A percentile compares a stretch with the other conserved stretches of the same genome.
phyloP scores from a whole-genome alignment of 2,113 vertebrate genomes.

The Mustela lutreola region DNA sequence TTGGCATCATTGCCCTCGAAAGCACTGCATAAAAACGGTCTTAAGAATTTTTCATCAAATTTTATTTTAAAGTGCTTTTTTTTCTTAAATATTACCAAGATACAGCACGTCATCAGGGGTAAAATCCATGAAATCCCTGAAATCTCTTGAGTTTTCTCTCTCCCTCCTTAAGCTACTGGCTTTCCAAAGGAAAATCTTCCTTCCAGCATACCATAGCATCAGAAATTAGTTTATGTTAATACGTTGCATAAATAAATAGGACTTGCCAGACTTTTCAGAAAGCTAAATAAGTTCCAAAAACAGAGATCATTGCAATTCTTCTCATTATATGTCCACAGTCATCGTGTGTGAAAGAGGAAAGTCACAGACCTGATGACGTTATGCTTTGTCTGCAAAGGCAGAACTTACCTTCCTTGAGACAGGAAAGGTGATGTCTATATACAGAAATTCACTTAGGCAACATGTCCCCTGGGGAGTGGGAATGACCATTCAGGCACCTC shows the following conservation, averaged over 20 bases:
- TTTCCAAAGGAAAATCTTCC: neutral
- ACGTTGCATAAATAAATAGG: neutral
- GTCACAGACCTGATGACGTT: accelerated
- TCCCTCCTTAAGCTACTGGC: neutral
- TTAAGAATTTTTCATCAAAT: neutral
- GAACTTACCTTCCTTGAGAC: neutral
- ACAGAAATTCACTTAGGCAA: neutral
- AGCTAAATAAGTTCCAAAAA: neutral
- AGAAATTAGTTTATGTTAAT: neutral
- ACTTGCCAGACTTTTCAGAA: neutral
- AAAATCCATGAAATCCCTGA: neutral
- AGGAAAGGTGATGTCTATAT: neutral
- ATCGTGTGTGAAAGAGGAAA: neutral
- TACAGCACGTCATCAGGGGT: neutral
- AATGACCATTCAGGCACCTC: neutral
- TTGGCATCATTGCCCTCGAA: neutral
- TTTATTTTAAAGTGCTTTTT: neutral
- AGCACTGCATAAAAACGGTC: neutral
- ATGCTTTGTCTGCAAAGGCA: neutral
- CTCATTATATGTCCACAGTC: neutral
- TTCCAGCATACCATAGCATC: neutral
- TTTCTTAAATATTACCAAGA: neutral
- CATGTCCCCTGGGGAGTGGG: neutral
- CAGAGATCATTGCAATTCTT: neutral
- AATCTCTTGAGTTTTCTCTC: neutral